These are phyloP conservation scores for Resseliella maxima DNA, from an alignment of 2,888 invertebrate genomes.

Conservation along the genomic window DNA sequence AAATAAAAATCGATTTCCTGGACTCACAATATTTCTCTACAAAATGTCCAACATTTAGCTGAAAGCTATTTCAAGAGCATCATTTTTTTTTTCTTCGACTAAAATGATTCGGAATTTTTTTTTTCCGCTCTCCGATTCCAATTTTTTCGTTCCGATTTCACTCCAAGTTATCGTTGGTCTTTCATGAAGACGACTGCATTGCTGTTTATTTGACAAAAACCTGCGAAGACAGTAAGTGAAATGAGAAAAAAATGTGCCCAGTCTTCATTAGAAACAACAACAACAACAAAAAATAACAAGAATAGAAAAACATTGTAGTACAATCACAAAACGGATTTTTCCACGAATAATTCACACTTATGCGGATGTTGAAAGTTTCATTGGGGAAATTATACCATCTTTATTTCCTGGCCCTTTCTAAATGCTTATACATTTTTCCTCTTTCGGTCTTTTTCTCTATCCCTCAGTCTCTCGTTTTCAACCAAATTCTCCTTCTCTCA, in stretches of 20 bases:
- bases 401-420: background rate
- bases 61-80: too few species aligned
- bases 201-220: constrained; percentile 29
- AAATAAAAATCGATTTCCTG: too few species aligned
- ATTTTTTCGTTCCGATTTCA: background rate
- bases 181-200: constrained; percentile 12
- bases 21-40: too few species aligned
- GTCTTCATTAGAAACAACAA: too few species aligned
- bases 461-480: too few species aligned
- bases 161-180: background rate
- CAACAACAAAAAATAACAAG: background rate
- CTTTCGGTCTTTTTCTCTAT: background rate
- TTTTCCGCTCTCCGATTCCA: background rate
- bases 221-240: background rate
- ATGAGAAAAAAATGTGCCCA: background rate
- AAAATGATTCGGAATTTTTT: too few species aligned
- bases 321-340: background rate
- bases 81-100: too few species aligned
- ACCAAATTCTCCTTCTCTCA: background rate
- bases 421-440: too few species aligned
- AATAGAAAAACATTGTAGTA: background rate
- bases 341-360: constrained; percentile 3
- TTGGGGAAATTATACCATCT: background rate
- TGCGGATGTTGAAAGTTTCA: background rate
- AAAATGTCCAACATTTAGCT: too few species aligned